These are phyloP conservation scores for Amphipoea oculea DNA, from an alignment of 2,888 invertebrate genomes.

Conservation along the genomic window DNA sequence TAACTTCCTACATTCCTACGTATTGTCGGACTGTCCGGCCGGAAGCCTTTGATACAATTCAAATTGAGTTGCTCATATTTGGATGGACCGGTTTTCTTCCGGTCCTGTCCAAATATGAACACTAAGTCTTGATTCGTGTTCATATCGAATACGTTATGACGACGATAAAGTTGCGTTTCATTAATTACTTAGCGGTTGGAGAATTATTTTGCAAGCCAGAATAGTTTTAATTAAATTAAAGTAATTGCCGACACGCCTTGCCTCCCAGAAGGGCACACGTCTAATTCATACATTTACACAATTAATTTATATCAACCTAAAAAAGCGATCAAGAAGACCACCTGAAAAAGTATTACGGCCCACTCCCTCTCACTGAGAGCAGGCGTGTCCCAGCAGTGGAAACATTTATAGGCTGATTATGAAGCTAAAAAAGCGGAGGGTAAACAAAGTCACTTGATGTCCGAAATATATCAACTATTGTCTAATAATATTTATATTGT, in stretches of 20 bases:
- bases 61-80: constrained; percentile 43
- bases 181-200: not conserved
- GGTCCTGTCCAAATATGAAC: constrained; percentile 34
- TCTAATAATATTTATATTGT: constrained; percentile 15
- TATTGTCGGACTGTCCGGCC: not conserved
- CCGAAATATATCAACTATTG: constrained; percentile 40
- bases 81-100: constrained; percentile 48
- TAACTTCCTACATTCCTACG: constrained; percentile 23
- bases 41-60: constrained; percentile 41
- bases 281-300: constrained; percentile 4
- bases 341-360: no score
- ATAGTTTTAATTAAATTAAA: constrained; percentile 30
- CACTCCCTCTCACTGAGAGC: no score
- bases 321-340: not conserved
- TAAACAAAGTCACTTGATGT: constrained; percentile 18
- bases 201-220: constrained; percentile 2
- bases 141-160: not conserved
- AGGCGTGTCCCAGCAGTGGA: no score
- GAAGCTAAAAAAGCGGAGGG: constrained; percentile 8
- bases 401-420: no score
- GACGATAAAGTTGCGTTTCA: not conserved
- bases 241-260: constrained; percentile 37
- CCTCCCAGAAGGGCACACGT: constrained; percentile 22
- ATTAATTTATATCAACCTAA: constrained; percentile 27
- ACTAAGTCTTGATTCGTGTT: not conserved